phyloP scores from a whole-genome alignment of 23 tunicate genomes.

The Ascidia mentula region DNA sequence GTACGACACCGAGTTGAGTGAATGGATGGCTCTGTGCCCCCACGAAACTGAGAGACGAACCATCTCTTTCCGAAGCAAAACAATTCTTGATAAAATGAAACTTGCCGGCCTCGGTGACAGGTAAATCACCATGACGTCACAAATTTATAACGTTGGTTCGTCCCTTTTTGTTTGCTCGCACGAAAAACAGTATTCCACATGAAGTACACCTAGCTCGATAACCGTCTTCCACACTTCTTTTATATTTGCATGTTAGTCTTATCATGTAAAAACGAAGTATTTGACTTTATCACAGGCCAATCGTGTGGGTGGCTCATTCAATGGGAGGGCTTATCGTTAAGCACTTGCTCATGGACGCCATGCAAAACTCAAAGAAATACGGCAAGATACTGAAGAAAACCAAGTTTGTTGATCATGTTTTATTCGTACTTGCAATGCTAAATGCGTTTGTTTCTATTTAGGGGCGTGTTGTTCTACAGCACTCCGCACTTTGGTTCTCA shows the following conservation, averaged over 20 bases:
- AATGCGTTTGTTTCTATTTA: too few relatives aligned
- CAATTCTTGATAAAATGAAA: conserved; percentile 43
- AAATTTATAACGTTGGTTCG: too few relatives aligned
- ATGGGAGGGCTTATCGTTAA: conserved; percentile 89
- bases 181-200: too few relatives aligned
- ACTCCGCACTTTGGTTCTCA: conserved; percentile 88
- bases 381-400: conserved; percentile 56
- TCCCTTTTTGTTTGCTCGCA: too few relatives aligned
- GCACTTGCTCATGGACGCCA: conserved; percentile 72
- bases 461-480: conserved; percentile 75
- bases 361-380: conserved; percentile 36
- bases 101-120: conserved; percentile 72
- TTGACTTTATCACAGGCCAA: conserved; percentile 39
- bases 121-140: too few relatives aligned
- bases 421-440: neutral
- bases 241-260: too few relatives aligned
- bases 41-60: conserved; percentile 62
- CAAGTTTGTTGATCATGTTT: conserved; percentile 34
- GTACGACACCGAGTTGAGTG: conserved; percentile 80
- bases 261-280: neutral
- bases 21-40: conserved; percentile 84
- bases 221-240: too few relatives aligned
- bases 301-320: conserved; percentile 82
- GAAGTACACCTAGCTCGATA: too few relatives aligned
- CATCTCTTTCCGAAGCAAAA: conserved; percentile 62